A percentile compares a stretch with the other conserved stretches of the same genome.
Evolutionary conservation across 2,113 vertebrate genomes (phyloP).

Genomic region (Varanus komodoensis): DNA sequence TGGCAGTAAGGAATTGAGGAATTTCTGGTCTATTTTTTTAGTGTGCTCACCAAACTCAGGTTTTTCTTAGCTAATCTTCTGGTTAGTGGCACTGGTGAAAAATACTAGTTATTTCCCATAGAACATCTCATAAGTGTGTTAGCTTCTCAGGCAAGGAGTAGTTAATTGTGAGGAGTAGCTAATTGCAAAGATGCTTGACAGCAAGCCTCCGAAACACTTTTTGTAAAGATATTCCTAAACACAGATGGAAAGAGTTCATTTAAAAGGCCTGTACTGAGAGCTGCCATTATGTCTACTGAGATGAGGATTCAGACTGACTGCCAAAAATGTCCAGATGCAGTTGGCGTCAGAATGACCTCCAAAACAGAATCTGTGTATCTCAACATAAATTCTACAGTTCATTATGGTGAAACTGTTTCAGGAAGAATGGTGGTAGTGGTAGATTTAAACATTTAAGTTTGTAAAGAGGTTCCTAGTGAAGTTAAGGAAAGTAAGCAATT

Average conservation of each 20-base stretch:
- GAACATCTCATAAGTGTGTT: too few relatives aligned
- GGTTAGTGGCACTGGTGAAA: too few relatives aligned
- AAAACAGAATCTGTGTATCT: background rate
- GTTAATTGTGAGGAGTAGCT: too few relatives aligned
- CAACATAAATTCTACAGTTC: background rate
- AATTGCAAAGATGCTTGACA: too few relatives aligned
- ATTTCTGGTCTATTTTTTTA: background rate
- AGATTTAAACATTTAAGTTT: background rate
- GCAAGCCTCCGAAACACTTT: too few relatives aligned
- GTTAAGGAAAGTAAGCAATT: background rate
- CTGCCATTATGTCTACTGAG: background rate
- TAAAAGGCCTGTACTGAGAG: background rate
- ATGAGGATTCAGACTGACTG: background rate
- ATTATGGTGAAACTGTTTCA: background rate
- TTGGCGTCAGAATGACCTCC: background rate
- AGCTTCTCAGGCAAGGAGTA: too few relatives aligned
- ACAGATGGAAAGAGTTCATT: background rate
- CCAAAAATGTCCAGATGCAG: background rate
- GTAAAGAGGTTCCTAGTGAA: background rate
- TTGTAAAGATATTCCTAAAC: background rate
- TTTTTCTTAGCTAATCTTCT: too few relatives aligned
- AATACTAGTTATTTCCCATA: too few relatives aligned
- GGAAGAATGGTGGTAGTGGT: too few relatives aligned
- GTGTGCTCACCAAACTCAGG: too few relatives aligned
- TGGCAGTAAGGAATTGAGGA: background rate